phyloP scores from a whole-genome alignment of 2,113 vertebrate genomes.

The Actenoides lindsayi region DNA sequence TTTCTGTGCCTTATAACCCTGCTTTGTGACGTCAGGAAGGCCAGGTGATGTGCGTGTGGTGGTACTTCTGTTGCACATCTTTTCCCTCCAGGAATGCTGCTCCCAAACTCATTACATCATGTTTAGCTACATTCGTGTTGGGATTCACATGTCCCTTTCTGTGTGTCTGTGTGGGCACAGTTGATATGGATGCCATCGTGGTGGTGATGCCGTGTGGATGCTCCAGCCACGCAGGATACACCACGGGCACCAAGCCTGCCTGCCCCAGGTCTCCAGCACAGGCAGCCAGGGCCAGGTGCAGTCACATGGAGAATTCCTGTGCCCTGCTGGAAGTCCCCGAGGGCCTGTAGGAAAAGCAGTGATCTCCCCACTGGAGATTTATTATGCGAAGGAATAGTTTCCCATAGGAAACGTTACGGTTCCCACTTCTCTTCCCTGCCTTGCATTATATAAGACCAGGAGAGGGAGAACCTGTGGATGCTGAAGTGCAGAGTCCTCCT shows the following conservation, averaged over 20 bases:
- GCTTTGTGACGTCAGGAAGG: background rate
- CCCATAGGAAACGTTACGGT: background rate
- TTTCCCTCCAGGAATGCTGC: background rate
- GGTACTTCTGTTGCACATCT: background rate
- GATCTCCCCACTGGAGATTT: background rate
- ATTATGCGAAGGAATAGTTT: background rate
- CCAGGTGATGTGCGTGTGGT: background rate
- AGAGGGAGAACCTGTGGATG: background rate
- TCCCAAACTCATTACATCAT: fast-evolving
- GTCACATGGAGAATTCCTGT: background rate
- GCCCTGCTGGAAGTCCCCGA: background rate
- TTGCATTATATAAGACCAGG: fast-evolving
- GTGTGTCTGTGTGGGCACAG: fast-evolving
- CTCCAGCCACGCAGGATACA: background rate
- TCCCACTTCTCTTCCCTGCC: background rate
- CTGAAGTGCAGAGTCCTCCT: background rate
- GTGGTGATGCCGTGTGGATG: fast-evolving
- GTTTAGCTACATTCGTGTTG: fast-evolving
- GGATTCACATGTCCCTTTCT: background rate
- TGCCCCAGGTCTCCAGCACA: background rate
- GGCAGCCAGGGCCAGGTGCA: background rate
- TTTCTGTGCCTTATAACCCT: background rate
- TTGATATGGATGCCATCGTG: background rate
- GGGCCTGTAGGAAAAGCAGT: background rate
- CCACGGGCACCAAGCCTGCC: background rate